Evolutionary conservation across 2,797 vertebrate species (phyloP).

Genomic region (Acanthopagrus latus): DNA sequence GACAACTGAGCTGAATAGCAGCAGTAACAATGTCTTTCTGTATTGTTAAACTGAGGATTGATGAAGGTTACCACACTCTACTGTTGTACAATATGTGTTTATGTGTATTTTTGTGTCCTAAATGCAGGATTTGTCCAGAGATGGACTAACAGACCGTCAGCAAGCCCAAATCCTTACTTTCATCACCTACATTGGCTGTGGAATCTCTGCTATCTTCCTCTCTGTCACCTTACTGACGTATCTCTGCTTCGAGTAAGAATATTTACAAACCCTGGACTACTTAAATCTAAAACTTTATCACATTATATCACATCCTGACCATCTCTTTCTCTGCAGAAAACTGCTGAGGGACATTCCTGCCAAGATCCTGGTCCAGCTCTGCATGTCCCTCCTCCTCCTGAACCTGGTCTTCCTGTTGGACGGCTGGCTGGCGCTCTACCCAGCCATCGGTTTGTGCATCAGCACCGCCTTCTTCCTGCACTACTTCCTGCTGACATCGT

Average conservation of each 20-base stretch:
- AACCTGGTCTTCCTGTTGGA: constrained; percentile 93
- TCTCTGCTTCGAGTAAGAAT: constrained; percentile 72
- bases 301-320: background rate
- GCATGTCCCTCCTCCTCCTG: constrained; percentile 90
- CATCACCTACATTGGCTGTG: constrained; percentile 96
- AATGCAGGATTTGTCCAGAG: constrained; percentile 89
- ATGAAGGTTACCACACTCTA: background rate
- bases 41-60: background rate
- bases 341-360: constrained; percentile 94
- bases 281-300: background rate
- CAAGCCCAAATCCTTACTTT: constrained; percentile 90
- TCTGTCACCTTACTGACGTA: constrained; percentile 88
- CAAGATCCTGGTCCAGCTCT: constrained; percentile 97
- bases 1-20: too few species aligned
- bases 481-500: constrained; percentile 96
- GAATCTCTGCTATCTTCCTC: constrained; percentile 93
- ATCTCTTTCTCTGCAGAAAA: constrained; percentile 86
- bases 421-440: constrained; percentile 91
- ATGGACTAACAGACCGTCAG: constrained; percentile 54
- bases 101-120: constrained; percentile 47
- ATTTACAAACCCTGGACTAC: background rate
- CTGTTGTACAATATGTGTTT: background rate
- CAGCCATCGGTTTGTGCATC: constrained; percentile 86
- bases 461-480: constrained; percentile 94
- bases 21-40: too few species aligned